Percentiles rank a stretch among this genome's conserved stretches.
Evolutionary conservation across 2,113 vertebrate genomes (phyloP).

Genomic region (Paracanthobrama guichenoti): DNA sequence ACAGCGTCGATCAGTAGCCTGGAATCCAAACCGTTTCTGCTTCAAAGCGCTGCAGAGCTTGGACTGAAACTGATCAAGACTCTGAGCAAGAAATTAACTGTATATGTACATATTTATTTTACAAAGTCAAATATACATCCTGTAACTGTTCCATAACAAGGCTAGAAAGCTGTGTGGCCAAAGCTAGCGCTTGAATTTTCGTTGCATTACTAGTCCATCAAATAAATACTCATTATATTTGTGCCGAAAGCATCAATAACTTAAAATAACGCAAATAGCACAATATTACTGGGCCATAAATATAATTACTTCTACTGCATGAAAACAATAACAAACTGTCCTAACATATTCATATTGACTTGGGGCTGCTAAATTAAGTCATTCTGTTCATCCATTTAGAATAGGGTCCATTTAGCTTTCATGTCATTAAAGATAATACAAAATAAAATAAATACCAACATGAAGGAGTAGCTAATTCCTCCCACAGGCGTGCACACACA

Average conservation of each 20-base stretch:
- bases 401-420: conserved; percentile 75
- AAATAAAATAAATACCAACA: conserved; percentile 77
- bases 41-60: conserved; percentile 63
- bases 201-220: background rate
- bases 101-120: background rate
- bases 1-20: conserved; percentile 70
- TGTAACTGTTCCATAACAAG: background rate
- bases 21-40: conserved; percentile 49
- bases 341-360: conserved; percentile 74
- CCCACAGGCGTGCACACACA: conserved; percentile 47
- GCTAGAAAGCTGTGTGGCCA: background rate
- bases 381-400: conserved; percentile 71
- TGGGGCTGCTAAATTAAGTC: conserved; percentile 62
- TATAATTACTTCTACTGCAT: conserved; percentile 74
- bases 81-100: background rate
- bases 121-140: background rate
- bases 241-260: conserved; percentile 10
- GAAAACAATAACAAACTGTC: conserved; percentile 62
- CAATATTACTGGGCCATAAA: conserved; percentile 69
- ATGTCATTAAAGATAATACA: conserved; percentile 75
- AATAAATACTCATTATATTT: conserved; percentile 17
- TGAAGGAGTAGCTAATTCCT: conserved; percentile 65
- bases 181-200: background rate
- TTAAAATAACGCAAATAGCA: conserved; percentile 28
- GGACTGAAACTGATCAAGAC: conserved; percentile 23